Conservation (phyloP, 2,113 vertebrate genomes). For the Phrynocephalus versicolor region DNA sequence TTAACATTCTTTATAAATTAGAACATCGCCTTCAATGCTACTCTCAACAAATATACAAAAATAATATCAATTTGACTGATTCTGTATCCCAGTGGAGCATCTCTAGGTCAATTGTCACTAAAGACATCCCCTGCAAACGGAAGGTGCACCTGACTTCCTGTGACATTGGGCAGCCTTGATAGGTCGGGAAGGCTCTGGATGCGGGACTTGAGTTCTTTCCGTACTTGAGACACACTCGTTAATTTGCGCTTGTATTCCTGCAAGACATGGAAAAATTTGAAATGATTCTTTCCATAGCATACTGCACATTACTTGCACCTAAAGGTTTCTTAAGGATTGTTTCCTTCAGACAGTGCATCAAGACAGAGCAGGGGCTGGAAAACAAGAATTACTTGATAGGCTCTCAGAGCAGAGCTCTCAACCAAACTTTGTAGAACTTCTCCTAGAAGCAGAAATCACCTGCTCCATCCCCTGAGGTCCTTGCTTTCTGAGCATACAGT, state of each 20-base stretch:
- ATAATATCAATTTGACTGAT: constrained; percentile 79
- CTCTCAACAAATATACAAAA: constrained; percentile 87
- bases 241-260: constrained; percentile 98
- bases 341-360: background rate
- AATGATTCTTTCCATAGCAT: constrained; percentile 25
- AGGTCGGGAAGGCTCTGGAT: constrained; percentile 91
- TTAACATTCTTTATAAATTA: constrained; percentile 79
- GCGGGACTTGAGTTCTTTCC: constrained; percentile 94
- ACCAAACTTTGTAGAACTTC: background rate
- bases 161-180: constrained; percentile 87
- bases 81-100: constrained; percentile 63
- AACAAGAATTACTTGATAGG: background rate
- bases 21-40: constrained; percentile 72
- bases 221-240: constrained; percentile 91
- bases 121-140: constrained; percentile 88
- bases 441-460: background rate
- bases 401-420: background rate
- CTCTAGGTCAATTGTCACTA: constrained; percentile 82
- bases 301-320: background rate
- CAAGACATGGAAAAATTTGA: constrained; percentile 63
- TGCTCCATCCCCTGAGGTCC: no score
- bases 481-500: background rate
- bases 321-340: background rate
- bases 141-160: constrained; percentile 83
- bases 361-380: background rate